Base-by-base conservation (phyloP, 2,113 vertebrate species). In the Fregata magnificens region DNA sequence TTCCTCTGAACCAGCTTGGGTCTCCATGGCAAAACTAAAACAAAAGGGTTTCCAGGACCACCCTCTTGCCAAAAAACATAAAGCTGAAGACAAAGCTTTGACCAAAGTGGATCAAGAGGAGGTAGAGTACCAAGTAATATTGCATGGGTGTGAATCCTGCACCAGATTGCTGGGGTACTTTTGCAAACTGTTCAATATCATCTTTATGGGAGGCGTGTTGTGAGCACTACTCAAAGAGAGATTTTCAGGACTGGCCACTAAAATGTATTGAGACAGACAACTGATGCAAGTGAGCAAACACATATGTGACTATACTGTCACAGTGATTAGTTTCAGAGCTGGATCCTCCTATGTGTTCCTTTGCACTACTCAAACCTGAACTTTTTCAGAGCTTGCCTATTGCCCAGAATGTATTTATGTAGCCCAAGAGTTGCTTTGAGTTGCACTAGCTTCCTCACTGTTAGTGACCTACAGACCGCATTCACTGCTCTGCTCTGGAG, bases 11-110 rank as follows among this genome's bases (percentile, higher is more conserved):
- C 99, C 99, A 74, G 95, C 97, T 74, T 99, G 99, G 99, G 92
- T 99, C 80, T 98, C 98, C 28, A 44, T 98, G 97, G 98, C 98
- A 91, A 99, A 98, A 95, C 98, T 99, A 81, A 99, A 98, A 78
- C 99, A 99, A 89, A 99, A 93, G 88, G 92, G 98, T 94, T 99
- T 99, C 89, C 98, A 98, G 78, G 98, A 97, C 16, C 96, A 97
- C 40, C 92, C 95, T 7, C 92, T 98, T 73, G 77, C 77, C 65
- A 96, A 96, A 96, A 97, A 96, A 67, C 82, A n/a, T n/a, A 93
- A 80, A 86, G 32, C 32, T 52, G 98, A 98, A 31, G 97, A 96
- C n/a, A 98, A 86, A 36, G 42, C 67, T 34, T 92, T 91, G 65
- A 94, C 78, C 81, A 98, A 97, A 96, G 79, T 72, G 74, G 91